Conservation (phyloP, 2,113 vertebrate genomes). For the Aegypius monachus region DNA sequence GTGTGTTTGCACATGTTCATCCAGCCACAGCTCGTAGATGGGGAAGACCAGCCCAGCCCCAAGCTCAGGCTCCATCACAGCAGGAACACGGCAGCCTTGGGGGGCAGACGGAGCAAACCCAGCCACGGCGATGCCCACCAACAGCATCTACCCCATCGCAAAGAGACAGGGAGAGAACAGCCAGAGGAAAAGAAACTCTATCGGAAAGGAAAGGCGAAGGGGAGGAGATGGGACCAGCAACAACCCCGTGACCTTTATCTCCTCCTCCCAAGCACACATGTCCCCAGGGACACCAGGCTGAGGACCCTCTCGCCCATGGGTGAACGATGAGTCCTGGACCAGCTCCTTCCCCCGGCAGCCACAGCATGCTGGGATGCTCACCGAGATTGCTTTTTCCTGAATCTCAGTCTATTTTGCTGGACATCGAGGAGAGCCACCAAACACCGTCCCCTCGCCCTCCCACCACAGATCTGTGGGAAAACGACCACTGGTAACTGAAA, state of each 20-base stretch:
- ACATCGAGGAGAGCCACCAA: not conserved
- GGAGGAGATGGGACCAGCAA: not conserved
- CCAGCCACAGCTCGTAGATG: not conserved
- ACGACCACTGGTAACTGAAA: rapidly evolving
- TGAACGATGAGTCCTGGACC: not conserved
- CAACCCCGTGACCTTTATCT: rapidly evolving
- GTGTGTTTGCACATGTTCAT: not conserved
- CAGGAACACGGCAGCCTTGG: not conserved
- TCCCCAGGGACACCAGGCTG: not conserved
- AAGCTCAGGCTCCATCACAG: not conserved
- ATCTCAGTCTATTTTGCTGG: not conserved
- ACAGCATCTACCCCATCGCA: not conserved
- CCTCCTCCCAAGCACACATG: rapidly evolving
- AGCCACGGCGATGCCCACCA: not conserved
- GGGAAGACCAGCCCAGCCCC: not conserved
- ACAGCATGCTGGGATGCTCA: not conserved
- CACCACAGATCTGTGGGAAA: rapidly evolving
- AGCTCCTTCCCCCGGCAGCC: not conserved
- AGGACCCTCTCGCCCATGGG: not conserved
- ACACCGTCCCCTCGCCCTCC: rapidly evolving
- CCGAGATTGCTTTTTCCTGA: not conserved
- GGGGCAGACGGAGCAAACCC: not conserved
- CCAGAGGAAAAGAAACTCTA: not conserved
- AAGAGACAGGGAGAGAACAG: not conserved
- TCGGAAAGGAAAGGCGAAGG: rapidly evolving